These are phyloP conservation scores for Theodoxus fluviatilis DNA, from an alignment of 2,888 invertebrate genomes.

Conservation along the genomic window DNA sequence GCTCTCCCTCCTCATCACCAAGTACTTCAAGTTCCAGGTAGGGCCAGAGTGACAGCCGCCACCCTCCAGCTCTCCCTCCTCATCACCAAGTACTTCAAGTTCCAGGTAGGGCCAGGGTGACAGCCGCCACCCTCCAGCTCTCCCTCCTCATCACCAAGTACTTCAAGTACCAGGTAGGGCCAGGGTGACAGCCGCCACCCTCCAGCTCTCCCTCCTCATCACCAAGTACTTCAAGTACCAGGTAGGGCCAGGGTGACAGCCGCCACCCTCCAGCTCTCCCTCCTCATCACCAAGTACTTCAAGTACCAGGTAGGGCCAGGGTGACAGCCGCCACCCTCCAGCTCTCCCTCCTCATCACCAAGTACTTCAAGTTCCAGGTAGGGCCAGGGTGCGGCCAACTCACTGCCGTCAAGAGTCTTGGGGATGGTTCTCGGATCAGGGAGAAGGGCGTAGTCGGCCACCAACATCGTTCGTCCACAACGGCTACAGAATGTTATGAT, in stretches of 20 bases:
- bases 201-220: slow-evolving; percentile 56
- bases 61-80: slow-evolving; percentile 56
- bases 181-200: slow-evolving; percentile 56
- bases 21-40: slow-evolving; percentile 53
- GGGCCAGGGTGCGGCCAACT: too few relatives aligned
- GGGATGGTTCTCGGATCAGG: too few relatives aligned
- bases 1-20: slow-evolving; percentile 52
- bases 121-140: slow-evolving; percentile 55
- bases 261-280: slow-evolving; percentile 54
- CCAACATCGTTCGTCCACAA: too few relatives aligned
- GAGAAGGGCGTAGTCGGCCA: too few relatives aligned
- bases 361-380: slow-evolving; percentile 53
- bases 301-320: slow-evolving; percentile 53
- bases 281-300: slow-evolving; percentile 54
- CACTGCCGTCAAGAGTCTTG: too few relatives aligned
- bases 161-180: slow-evolving; percentile 51
- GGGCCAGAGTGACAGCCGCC: slow-evolving; percentile 59
- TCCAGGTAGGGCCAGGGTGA: slow-evolving; percentile 55
- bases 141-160: slow-evolving; percentile 56
- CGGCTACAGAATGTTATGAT: too few relatives aligned
- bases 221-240: slow-evolving; percentile 53
- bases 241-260: slow-evolving; percentile 58
- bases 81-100: slow-evolving; percentile 52
- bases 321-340: slow-evolving; percentile 58
- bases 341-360: slow-evolving; percentile 52